phyloP scores from a whole-genome alignment of 1,140 invertebrate genomes.

The Hestina assimilis region DNA sequence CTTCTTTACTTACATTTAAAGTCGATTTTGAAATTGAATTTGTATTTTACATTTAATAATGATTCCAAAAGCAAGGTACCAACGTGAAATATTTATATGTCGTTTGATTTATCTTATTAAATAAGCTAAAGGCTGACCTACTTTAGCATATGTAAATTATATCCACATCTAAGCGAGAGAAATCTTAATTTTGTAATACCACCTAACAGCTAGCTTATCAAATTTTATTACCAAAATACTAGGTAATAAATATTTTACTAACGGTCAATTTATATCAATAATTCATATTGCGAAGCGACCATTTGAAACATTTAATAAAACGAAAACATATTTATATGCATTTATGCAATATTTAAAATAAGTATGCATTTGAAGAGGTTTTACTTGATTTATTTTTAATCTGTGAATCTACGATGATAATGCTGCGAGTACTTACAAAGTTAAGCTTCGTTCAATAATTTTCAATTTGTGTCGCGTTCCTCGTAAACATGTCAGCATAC shows the following conservation, averaged over 20 bases:
- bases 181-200: conserved; percentile 2
- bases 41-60: neutral
- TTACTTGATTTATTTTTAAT: neutral
- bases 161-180: neutral
- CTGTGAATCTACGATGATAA: conserved; percentile 23
- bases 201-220: neutral
- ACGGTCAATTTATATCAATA: neutral
- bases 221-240: conserved; percentile 1
- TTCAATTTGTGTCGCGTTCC: conserved; percentile 65
- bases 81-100: neutral
- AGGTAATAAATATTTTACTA: neutral
- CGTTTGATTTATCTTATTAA: neutral
- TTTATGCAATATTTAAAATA: neutral
- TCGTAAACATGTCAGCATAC: conserved; percentile 54
- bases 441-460: conserved; percentile 54
- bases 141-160: neutral
- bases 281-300: neutral
- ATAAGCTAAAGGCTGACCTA: neutral
- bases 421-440: conserved; percentile 22
- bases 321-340: no score
- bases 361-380: neutral
- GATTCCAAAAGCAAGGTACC: neutral
- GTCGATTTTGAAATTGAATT: neutral
- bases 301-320: no score
- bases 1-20: neutral